Evolutionary conservation across 1,140 invertebrate species (phyloP), one percentile per base, ranked within the genome.

Genomic region (Zelostemma sp.): DNA sequence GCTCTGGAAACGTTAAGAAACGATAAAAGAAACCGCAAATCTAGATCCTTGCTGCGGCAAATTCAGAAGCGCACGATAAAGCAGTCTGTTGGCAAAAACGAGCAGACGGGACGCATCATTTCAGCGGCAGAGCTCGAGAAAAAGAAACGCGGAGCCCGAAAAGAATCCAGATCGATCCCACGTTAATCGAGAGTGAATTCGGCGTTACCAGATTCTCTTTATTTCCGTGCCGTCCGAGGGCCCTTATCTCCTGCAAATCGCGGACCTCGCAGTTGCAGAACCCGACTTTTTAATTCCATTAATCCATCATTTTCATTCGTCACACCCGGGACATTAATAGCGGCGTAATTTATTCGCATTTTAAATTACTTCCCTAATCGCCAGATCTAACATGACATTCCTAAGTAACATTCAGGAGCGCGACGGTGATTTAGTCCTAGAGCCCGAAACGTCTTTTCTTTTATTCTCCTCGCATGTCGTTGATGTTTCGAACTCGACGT

Each of bases 231-330:
- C 59, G 49, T 57, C 47, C 56, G 46, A 53, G 46, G 19, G 46
- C 28, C 59, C 56, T 61, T 67, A 68, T 72, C 69, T 67, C 18
- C 67, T 51, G 63, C 69, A 64, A 72, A 72, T 68, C 68, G 47
- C 50, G 50, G 50, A 60, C 53, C 60, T 67, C 64, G 50, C 53
- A 67, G 67, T 61, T 58, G 69, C 69, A 64, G 61, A 54, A 68
- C 46, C 64, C 35, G 64, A 72, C 64, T 72, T 72, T 72, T 72
- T 67, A 72, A 72, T 72, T 72, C 61, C 69, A 72, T 72, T 72
- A 72, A 72, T 72, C 69, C 64, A 68, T 72, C 69, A 72, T 72
- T 72, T 72, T 72, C 70, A 68, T 72, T 72, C 65, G 65, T 72
- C 70, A 68, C 65, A 62, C 61, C 56, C 57, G 70, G 49, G 70